Evolutionary conservation across 2,797 vertebrate species (phyloP), one percentile per base, ranked within the genome.

Genomic region (Chiroxiphia lanceolata): DNA sequence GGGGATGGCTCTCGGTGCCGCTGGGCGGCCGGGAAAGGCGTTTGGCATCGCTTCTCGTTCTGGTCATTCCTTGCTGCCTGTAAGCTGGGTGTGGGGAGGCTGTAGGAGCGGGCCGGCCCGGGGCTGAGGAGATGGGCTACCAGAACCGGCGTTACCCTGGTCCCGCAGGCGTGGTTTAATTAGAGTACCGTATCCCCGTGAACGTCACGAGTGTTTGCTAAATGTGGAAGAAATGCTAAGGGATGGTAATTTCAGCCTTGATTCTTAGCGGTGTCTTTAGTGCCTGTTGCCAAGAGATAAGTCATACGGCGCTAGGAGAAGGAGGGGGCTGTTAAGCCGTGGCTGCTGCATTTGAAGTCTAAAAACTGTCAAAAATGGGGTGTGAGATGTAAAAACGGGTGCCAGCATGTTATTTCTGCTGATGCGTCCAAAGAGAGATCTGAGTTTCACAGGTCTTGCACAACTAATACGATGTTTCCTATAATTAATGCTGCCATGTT

Each of bases 111-210:
- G 40, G 13, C 16, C 25, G 23, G 38, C 14, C 8, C 3, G 9
- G 10, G 25, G 1, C 21, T 34, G 22, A 16, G 33, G 5, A 20
- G 42, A 1, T 36, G 72, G 2, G 38, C 3, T 61, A 64, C 10
- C 20, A 2, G 68, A 36, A 10, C 3, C 2, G 2, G 1, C 13
- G 56, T 31, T 23, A 26, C 1, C 17, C 11, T 4, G 9, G 16
- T 20, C 23, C 53, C 18, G 0, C 2, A 7, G 20, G 3, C 7
- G 4, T 48, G 4, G 22, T 44, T 12, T 8, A 5, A 6, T 4
- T 11, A 0, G 29, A 38, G 78, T n/a, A 26, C 6, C 10, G 33
- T 1, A 11, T 36, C 22, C 5, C 26, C 16, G 11, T 25, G 86
- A 54, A n/a, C 13, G 48, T 71, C 61, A 9, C 1, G 5, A 3